These are phyloP conservation scores for Oligia strigilis DNA, from an alignment of 2,888 invertebrate species.

Conservation along the genomic window DNA sequence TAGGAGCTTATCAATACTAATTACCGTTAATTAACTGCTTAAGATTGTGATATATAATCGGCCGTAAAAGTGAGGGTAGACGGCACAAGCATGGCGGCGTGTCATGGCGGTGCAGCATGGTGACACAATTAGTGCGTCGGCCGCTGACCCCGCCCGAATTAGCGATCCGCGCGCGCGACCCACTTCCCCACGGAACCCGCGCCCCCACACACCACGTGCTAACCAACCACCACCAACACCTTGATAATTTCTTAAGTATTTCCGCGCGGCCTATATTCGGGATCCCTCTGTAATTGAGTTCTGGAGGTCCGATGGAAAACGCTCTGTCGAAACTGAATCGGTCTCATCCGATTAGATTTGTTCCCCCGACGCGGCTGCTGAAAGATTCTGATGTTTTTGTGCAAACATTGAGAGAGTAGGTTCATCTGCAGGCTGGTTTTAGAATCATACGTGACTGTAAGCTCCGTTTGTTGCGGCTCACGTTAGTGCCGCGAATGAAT, in stretches of 20 bases:
- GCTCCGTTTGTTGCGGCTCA: constrained; percentile 50
- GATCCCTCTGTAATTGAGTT: constrained; percentile 22
- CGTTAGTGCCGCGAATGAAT: constrained; percentile 32
- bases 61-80: constrained; percentile 32
- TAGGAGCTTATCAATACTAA: constrained; percentile 44
- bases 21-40: constrained; percentile 30
- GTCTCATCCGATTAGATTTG: constrained; percentile 16
- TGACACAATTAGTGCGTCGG: constrained; percentile 78
- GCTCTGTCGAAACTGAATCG: constrained; percentile 17
- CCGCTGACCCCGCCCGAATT: constrained; percentile 85
- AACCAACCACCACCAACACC: constrained; percentile 18
- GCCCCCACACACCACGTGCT: constrained; percentile 30
- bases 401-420: constrained; percentile 22
- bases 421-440: constrained; percentile 37
- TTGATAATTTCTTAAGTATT: constrained; percentile 34
- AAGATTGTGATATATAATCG: constrained; percentile 15
- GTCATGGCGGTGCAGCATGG: constrained; percentile 63
- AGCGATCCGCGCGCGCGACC: constrained; percentile 76
- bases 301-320: constrained; percentile 33
- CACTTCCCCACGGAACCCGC: constrained; percentile 52
- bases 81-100: constrained; percentile 19
- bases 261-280: constrained; percentile 45
- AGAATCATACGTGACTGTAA: constrained; percentile 29
- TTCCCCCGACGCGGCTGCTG: constrained; percentile 1
- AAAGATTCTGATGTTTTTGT: constrained; percentile 17